These are phyloP conservation scores for Standfussiana lucernea DNA, from an alignment of 2,888 invertebrate genomes.

Conservation along the genomic window DNA sequence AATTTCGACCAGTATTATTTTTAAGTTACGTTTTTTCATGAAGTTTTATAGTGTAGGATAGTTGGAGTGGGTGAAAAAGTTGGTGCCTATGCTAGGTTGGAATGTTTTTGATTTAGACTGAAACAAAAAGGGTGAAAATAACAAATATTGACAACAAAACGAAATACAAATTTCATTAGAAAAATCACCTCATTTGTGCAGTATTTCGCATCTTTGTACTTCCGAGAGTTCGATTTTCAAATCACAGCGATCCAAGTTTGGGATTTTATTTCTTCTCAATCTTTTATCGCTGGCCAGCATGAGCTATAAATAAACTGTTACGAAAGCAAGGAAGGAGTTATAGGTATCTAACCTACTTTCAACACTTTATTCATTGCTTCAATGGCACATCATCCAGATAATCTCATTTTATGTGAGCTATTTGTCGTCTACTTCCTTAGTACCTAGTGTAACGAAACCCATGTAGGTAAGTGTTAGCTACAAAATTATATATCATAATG, in stretches of 20 bases:
- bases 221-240: conserved; percentile 34
- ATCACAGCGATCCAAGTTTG: not conserved
- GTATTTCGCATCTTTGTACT: not conserved
- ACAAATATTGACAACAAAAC: not conserved
- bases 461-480: not conserved
- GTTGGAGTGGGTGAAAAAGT: no score
- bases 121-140: not conserved
- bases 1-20: conserved; percentile 32
- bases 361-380: conserved; percentile 60
- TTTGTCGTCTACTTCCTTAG: conserved; percentile 27
- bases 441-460: conserved; percentile 13
- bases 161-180: not conserved
- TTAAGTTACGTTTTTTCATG: not conserved
- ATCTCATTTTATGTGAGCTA: conserved; percentile 37
- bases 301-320: conserved; percentile 45
- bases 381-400: conserved; percentile 56
- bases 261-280: conserved; percentile 16
- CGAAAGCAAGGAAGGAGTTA: conserved; percentile 38
- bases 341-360: conserved; percentile 62
- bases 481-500: not conserved
- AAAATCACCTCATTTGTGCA: not conserved
- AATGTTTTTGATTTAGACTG: not conserved
- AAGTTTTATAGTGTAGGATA: not conserved
- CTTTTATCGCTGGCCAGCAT: conserved; percentile 19
- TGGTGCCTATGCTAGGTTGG: not conserved